These are phyloP conservation scores for Mycteria americana DNA, from an alignment of 2,797 vertebrate genomes.

Conservation along the genomic window DNA sequence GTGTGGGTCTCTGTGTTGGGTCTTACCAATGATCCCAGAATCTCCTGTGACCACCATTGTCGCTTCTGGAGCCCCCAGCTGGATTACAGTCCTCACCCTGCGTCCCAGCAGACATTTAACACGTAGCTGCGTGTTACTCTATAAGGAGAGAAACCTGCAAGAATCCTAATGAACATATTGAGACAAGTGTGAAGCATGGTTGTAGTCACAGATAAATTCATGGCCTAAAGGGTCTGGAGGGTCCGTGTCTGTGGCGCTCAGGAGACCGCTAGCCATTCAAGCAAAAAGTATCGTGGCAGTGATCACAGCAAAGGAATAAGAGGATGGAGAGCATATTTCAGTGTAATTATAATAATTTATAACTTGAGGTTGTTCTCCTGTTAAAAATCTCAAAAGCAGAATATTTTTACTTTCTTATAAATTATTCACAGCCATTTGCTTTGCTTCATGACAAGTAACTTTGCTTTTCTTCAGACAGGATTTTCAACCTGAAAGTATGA, in stretches of 20 bases:
- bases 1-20: background rate
- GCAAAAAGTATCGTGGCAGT: background rate
- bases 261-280: background rate
- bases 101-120: background rate
- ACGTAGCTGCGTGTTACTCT: background rate
- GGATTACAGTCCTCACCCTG: background rate
- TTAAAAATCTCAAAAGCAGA: slow-evolving; percentile 61
- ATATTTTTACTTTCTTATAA: slow-evolving; percentile 68
- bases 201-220: background rate
- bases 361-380: slow-evolving; percentile 46
- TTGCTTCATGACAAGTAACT: slow-evolving; percentile 54
- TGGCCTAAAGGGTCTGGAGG: background rate
- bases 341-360: slow-evolving; percentile 62
- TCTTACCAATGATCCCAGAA: background rate
- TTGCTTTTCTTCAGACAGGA: slow-evolving; percentile 48
- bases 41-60: background rate
- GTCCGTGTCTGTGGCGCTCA: fast-evolving
- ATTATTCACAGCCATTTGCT: slow-evolving; percentile 62
- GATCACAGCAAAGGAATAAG: background rate
- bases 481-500: slow-evolving; percentile 56
- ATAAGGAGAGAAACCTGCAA: background rate
- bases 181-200: background rate
- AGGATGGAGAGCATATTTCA: slow-evolving; percentile 6
- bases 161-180: background rate
- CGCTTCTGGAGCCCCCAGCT: background rate